Evolutionary conservation across 2,113 vertebrate genomes (phyloP), one percentile per base, ranked within the genome.

Genomic region (Leptobrachium leishanense): DNA sequence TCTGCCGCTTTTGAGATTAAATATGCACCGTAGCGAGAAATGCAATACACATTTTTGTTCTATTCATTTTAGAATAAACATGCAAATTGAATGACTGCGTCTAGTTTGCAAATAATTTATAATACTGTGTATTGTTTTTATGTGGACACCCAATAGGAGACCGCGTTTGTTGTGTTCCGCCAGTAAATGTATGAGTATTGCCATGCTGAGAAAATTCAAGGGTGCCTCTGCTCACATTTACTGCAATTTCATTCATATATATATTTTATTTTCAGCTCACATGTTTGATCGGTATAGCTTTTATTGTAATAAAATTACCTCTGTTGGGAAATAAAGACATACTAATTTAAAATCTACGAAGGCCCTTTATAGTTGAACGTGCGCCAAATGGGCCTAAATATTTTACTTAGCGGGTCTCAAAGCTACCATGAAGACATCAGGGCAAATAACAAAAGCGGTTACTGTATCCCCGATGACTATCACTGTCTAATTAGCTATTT

Each of bases 401-500:
- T 77, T 77, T 63, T 70, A 62, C 67, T 20, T 39, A 69, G 76
- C 43, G 42, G 76, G 67, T 77, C 76, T 55, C 67, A 40, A 15
- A 62, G 76, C 68, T 79, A 64, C 70, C 59, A 79, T 50, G 43
- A 12, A 53, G 64, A 62, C 31, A 43, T 44, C 62, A 53, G 55
- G 76, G 76, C 42, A 43, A 62, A 54, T 63, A 43, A 42, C 67
- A 40, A 42, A 70, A 55, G 59, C 39, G 68, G 76, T 15, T 46
- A 63, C 42, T 43, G 62, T 69, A 70, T 43, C 68, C 70, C 69
- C 65, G 43, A 79, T 65, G 68, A 62, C 68, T 70, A 65, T 79
- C 59, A 72, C 46, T 79, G 68, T 72, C 76, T 79, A 79, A 79
- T 79, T 79, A 79, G 76, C 68, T 71, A 42, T 65, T 70, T 70